Conservation (phyloP, 2,888 invertebrate species). For the Dryomyza anilis region DNA sequence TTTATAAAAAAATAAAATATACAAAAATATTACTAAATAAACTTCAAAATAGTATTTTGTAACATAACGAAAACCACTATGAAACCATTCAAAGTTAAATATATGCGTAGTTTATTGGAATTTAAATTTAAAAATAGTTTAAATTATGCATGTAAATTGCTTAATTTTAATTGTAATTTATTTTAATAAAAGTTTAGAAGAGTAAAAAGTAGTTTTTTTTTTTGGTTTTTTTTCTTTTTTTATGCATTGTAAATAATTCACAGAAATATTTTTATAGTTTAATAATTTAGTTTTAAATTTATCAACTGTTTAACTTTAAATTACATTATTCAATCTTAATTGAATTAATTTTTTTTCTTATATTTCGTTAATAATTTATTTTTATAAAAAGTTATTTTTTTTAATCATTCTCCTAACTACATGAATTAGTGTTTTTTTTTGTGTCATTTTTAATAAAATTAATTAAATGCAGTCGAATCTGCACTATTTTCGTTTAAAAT, state of each 20-base stretch:
- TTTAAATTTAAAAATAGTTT: constrained; percentile 6
- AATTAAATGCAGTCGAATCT: no score
- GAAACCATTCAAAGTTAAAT: constrained; percentile 18
- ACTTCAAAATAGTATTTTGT: background rate
- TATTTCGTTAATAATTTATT: constrained; percentile 9
- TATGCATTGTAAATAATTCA: constrained; percentile 23
- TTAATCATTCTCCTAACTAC: constrained; percentile 27
- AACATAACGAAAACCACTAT: background rate
- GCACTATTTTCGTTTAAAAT: no score
- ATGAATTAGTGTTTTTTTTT: constrained; percentile 3
- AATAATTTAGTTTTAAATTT: constrained; percentile 6
- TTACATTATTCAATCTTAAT: background rate
- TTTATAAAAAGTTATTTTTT: constrained; percentile 6
- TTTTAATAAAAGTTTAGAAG: constrained; percentile 11
- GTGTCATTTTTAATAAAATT: no score
- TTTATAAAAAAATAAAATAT: background rate
- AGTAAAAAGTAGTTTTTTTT: constrained; percentile 9
- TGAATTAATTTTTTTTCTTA: background rate
- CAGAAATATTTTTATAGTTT: constrained; percentile 19
- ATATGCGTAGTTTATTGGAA: no score
- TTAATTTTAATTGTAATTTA: background rate
- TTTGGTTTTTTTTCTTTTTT: background rate
- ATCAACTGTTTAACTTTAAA: constrained; percentile 10
- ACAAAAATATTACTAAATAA: background rate
- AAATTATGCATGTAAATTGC: constrained; percentile 16